Conservation (phyloP, 2,888 invertebrate species). For the Hanleya hanleyi region DNA sequence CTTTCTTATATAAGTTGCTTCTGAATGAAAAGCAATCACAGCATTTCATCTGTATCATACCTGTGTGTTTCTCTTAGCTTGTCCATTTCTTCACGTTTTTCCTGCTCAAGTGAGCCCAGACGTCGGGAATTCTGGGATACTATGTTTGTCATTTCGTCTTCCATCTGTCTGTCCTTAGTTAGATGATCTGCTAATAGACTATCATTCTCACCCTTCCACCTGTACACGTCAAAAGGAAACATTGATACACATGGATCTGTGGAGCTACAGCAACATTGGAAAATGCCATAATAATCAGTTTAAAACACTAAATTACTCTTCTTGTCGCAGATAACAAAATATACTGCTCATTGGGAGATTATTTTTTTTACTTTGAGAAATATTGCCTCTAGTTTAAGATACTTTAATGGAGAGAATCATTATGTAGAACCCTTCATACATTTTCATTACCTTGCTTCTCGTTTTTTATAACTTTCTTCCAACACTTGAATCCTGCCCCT, state of each 20-base stretch:
- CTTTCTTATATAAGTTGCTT: too few species aligned
- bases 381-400: too few species aligned
- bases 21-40: too few species aligned
- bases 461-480: slow-evolving; percentile 59
- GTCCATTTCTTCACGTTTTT: slow-evolving; percentile 58
- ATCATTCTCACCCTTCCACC: slow-evolving; percentile 66
- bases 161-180: slow-evolving; percentile 55
- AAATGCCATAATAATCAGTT: too few species aligned
- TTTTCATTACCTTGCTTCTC: slow-evolving; percentile 53
- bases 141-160: slow-evolving; percentile 65
- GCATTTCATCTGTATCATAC: too few species aligned
- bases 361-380: too few species aligned
- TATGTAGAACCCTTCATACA: too few species aligned
- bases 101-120: slow-evolving; percentile 52
- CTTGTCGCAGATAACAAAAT: too few species aligned
- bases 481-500: slow-evolving; percentile 57
- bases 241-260: background rate
- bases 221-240: slow-evolving; percentile 16
- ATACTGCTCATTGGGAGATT: too few species aligned
- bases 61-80: slow-evolving; percentile 51
- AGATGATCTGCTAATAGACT: slow-evolving; percentile 59
- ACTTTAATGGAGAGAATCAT: too few species aligned
- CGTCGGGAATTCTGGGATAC: slow-evolving; percentile 50
- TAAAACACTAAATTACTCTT: too few species aligned
- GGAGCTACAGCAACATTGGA: too few species aligned